A percentile compares a stretch with the other conserved stretches of the same genome.
These are phyloP conservation scores for Atopsyche davidsoni DNA, from an alignment of 1,140 invertebrate genomes.

Conservation along the genomic window DNA sequence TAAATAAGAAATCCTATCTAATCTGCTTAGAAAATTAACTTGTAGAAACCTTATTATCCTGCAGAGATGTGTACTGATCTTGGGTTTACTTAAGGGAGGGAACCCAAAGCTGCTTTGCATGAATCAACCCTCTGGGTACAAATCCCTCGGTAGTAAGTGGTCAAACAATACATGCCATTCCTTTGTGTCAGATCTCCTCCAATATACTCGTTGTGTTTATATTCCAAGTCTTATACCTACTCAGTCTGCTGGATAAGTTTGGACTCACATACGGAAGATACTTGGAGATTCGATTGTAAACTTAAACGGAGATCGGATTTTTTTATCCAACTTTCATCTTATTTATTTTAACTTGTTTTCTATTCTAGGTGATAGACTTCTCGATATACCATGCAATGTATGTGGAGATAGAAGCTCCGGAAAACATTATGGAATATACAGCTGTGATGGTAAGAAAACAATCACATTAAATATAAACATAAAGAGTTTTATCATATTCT, in stretches of 20 bases:
- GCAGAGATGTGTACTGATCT: too few species aligned
- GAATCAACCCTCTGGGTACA: constrained; percentile 15
- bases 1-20: too few species aligned
- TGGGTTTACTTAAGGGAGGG: background rate
- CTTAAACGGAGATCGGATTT: background rate
- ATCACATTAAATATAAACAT: constrained; percentile 8
- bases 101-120: constrained; percentile 22
- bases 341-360: background rate
- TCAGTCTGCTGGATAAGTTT: background rate
- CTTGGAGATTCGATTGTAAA: background rate
- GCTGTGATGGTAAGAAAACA: constrained; percentile 81
- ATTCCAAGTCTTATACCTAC: too few species aligned
- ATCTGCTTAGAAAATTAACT: too few species aligned
- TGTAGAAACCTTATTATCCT: too few species aligned
- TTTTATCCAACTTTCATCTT: background rate
- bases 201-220: too few species aligned
- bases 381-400: constrained; percentile 94
- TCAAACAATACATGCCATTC: constrained; percentile 24
- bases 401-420: constrained; percentile 94
- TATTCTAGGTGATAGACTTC: constrained; percentile 73
- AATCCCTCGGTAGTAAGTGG: constrained; percentile 14
- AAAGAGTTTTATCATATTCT: background rate
- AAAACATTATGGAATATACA: constrained; percentile 96
- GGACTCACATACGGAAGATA: background rate
- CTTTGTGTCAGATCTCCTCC: constrained; percentile 22